Evolutionary conservation across 2,888 invertebrate genomes (phyloP), one percentile per base, ranked within the genome.

Genomic region (Caprella mutica): DNA sequence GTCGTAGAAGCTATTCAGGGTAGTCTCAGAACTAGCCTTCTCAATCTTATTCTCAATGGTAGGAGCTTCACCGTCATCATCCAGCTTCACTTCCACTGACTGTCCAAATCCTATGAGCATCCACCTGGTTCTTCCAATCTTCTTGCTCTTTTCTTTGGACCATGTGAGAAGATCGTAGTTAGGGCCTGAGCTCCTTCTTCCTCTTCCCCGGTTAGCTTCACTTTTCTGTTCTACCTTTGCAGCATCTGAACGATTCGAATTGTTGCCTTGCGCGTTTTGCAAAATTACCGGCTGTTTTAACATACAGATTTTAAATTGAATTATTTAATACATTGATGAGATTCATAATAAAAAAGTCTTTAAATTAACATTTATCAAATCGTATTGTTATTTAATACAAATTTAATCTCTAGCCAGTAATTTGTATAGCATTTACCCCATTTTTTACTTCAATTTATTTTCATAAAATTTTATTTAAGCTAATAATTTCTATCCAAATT

Each of bases 101-200:
- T 48, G 48, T 17, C 48, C 48, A 21, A 48, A 48, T 17, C 48
- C 48, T 9, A 48, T 48, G 17, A 48, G 48, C 48, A 48, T 48
- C 48, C 48, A 48, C 6, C 30, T 27, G n/a, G 48, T 30, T 14
- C 26, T 48, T n/a, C 19, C 48, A 9, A 21, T 48, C 30, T 30
- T 48, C 30, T 48, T 48, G 17, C 29, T 30, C 14, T 44, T 23
- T n/a, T n/a, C 6, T 30, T 12, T 27, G 17, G 12, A 9, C 48
- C 48, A 48, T 19, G 29, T 3, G 5, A 48, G n/a, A 8, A 17
- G 26, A 24, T 48, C 30, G 48, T 48, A 48, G 14, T 33, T 33
- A 8, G 33, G 14, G 33, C 8, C 33, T 33, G 33, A 33, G 19
- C 40, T 40, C 9, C 24, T 24, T 8, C 40, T 40, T 40, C 40